Evolutionary conservation across 2,113 vertebrate species (phyloP), one percentile per base, ranked within the genome.

Genomic region (Platysternon megacephalum): DNA sequence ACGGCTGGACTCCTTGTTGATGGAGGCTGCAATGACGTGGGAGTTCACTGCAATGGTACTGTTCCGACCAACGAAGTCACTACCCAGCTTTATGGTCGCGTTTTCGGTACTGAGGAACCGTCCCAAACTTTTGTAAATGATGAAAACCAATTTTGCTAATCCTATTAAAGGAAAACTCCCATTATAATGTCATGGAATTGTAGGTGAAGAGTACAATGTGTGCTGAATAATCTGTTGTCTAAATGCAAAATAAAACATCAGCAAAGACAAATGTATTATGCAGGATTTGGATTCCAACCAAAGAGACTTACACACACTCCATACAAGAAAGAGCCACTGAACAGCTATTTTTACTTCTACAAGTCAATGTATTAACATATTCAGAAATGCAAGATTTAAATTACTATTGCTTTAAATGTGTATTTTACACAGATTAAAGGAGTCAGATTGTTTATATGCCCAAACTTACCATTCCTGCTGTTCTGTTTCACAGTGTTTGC

Each of bases 1-100:
- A 3, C 99, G 98, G 98, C 99, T 99, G 76, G 99, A 99, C 98
- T 99, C 99, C 96, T 99, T 99, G 98, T 99, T 99, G 98, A 99
- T 99, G 6, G 99, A 99, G 85, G 99, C 99, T 0, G 99, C 99
- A 52, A 99, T 99, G 98, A 99, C 99, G 92, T 99, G 99, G 0
- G 99, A 99, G 97, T 99, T 99, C 96, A 99, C 99, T 0, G 99
- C 99, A 29, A 99, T 99, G 0, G 99, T 99, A 97, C 98, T 98
- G 89, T 99, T 99, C 76, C 98, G 98, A 52, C 99, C 98, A 5
- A 96, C 98, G 10, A 98, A 98, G 83, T 99, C 99, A 0, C 98
- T 98, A 88, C 98, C 98, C 83, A 99, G 97, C 97, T 99, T 99
- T 94, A 99, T 99, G 80, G 99, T 99, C 82, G 99, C 99, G 4